phyloP scores from a whole-genome alignment of 2,888 invertebrate species.

The Bombylius major region DNA sequence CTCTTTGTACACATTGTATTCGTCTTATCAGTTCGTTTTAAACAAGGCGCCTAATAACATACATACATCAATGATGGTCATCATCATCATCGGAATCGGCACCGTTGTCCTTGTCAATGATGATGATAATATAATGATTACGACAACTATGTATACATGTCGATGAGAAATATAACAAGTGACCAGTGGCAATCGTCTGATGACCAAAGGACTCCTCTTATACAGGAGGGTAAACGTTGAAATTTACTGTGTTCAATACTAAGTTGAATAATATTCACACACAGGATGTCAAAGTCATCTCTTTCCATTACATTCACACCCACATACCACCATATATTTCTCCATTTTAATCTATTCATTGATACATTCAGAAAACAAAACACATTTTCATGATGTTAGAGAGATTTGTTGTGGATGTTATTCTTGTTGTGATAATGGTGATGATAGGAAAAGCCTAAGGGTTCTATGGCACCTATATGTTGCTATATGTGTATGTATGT shows the following conservation, averaged over 20 bases:
- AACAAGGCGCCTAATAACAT: not conserved
- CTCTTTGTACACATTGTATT: not conserved
- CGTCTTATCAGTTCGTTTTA: not conserved
- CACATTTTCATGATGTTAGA: too few species aligned
- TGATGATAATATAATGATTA: too few species aligned
- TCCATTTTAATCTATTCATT: not conserved
- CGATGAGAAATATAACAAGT: constrained; percentile 9
- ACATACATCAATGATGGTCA: not conserved
- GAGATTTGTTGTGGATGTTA: too few species aligned
- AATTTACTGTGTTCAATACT: not conserved
- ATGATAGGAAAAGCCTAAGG: not conserved
- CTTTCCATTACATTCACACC: not conserved
- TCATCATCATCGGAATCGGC: too few species aligned
- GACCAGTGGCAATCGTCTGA: not conserved
- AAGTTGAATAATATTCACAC: not conserved
- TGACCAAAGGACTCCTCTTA: not conserved
- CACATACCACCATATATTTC: too few species aligned
- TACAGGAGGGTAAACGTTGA: constrained; percentile 4
- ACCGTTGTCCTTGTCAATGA: too few species aligned
- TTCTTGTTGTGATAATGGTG: not conserved
- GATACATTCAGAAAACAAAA: not conserved
- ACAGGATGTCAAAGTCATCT: constrained; percentile 1
- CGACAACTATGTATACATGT: not conserved
- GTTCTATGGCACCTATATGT: not conserved
- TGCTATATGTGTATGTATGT: not conserved